phyloP scores from a whole-genome alignment of 1,140 invertebrate genomes.

The Pomacea maculata region DNA sequence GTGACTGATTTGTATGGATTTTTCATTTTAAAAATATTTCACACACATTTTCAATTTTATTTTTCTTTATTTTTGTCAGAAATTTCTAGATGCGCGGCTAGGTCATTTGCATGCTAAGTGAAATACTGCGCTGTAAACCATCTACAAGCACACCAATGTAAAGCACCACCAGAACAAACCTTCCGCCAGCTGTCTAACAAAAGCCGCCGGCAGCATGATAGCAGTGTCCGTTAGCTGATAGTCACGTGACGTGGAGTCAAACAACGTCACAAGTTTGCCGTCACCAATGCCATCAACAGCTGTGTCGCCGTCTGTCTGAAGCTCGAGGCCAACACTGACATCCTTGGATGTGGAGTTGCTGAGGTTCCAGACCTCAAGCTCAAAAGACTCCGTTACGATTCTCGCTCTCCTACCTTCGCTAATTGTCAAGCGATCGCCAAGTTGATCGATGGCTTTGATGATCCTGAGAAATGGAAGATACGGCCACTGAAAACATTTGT shows the following conservation, averaged over 20 bases:
- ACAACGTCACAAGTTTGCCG: conserved; percentile 14
- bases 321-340: conserved; percentile 20
- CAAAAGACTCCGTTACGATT: conserved; percentile 13
- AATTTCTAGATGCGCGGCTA: no score
- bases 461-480: conserved; percentile 7
- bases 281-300: not conserved
- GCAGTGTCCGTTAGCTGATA: conserved; percentile 19
- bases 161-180: not conserved
- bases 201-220: conserved; percentile 19
- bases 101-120: no score
- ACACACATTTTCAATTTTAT: conserved; percentile 23
- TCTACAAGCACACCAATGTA: no score
- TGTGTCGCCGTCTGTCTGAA: not conserved
- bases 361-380: conserved; percentile 23
- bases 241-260: not conserved
- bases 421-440: not conserved
- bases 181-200: conserved; percentile 11
- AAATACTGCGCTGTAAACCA: no score
- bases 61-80: no score
- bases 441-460: not conserved
- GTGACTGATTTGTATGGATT: conserved; percentile 6
- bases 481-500: not conserved
- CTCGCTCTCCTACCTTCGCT: not conserved
- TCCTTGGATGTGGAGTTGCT: not conserved
- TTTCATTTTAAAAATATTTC: conserved; percentile 20